These are phyloP conservation scores for Trachelipus rathkii DNA, from an alignment of 1,140 invertebrate genomes.

Conservation along the genomic window DNA sequence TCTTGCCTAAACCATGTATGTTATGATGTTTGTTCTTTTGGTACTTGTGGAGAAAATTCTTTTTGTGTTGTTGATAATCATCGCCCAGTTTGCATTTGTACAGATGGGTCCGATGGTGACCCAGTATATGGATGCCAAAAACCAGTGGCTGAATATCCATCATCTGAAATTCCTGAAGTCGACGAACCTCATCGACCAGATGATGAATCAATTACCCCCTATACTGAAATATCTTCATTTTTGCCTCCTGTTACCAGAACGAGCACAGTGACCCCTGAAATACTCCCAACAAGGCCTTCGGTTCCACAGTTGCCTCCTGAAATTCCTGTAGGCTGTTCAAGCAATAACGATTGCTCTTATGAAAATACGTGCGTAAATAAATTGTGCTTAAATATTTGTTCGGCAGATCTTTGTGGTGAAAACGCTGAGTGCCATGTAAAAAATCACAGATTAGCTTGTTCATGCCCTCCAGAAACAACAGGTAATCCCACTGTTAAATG, in stretches of 20 bases:
- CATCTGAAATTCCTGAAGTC: conserved; percentile 11
- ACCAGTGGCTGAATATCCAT: conserved; percentile 22
- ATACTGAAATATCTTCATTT: not conserved
- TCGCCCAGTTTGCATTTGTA: conserved; percentile 48
- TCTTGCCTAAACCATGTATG: conserved; percentile 49
- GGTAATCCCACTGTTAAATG: conserved; percentile 65
- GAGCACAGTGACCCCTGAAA: conserved; percentile 16
- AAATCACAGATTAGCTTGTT: conserved; percentile 46
- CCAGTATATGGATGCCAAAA: conserved; percentile 47
- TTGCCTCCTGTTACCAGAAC: conserved; percentile 20
- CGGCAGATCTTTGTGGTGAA: conserved; percentile 51
- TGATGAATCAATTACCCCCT: conserved; percentile 20
- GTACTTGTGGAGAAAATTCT: conserved; percentile 52
- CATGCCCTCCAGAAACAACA: conserved; percentile 47
- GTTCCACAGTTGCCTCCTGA: conserved; percentile 29
- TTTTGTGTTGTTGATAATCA: conserved; percentile 48
- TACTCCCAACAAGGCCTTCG: conserved; percentile 22
- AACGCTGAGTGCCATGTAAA: conserved; percentile 47
- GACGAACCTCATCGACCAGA: not conserved
- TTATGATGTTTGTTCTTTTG: conserved; percentile 57
- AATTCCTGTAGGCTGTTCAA: conserved; percentile 62
- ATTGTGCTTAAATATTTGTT: conserved; percentile 47
- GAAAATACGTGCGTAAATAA: conserved; percentile 42
- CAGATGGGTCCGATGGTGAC: conserved; percentile 47
- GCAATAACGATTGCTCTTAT: conserved; percentile 59